These are phyloP conservation scores for Labeo calbasu DNA, from an alignment of 2,797 vertebrate species.

Conservation along the genomic window DNA sequence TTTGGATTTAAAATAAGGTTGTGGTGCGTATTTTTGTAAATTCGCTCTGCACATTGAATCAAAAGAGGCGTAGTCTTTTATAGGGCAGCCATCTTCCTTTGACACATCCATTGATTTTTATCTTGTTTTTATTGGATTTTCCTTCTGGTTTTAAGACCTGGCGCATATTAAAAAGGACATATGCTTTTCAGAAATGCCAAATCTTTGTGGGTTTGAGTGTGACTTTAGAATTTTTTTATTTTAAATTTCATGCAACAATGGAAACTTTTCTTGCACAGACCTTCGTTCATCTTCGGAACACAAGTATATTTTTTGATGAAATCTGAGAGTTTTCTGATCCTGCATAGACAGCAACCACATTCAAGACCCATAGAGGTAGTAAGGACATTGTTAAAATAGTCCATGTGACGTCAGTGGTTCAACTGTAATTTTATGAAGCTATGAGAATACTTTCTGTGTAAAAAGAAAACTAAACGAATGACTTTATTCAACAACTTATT, in stretches of 20 bases:
- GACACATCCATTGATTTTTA: not conserved
- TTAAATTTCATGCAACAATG: not conserved
- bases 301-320: too few species aligned
- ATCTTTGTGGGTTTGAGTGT: not conserved
- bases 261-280: not conserved
- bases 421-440: too few species aligned
- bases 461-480: too few species aligned
- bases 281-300: too few species aligned
- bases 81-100: not conserved
- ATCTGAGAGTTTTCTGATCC: too few species aligned
- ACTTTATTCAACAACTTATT: too few species aligned
- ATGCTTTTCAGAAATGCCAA: slow-evolving; percentile 2
- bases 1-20: slow-evolving; percentile 1
- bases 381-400: too few species aligned
- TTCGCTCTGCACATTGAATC: not conserved
- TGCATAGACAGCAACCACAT: too few species aligned
- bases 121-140: slow-evolving; percentile 7
- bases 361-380: too few species aligned
- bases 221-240: not conserved
- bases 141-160: not conserved
- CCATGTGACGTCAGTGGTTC: too few species aligned
- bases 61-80: not conserved
- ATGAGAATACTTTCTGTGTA: too few species aligned
- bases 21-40: not conserved
- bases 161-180: not conserved